These are phyloP conservation scores for Drosophila punjabiensis DNA, from an alignment of 1,140 invertebrate species.

Conservation along the genomic window DNA sequence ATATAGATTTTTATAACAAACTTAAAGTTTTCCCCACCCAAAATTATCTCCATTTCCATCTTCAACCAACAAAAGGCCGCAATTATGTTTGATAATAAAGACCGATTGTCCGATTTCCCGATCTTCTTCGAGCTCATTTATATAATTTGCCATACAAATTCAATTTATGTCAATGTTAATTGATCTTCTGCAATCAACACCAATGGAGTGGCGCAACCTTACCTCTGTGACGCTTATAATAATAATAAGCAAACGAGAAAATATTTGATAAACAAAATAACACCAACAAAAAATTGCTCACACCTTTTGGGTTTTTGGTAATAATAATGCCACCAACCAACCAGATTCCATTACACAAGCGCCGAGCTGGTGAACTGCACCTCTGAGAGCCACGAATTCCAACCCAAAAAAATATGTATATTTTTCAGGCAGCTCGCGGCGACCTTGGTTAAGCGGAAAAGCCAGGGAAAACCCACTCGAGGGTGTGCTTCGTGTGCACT, in stretches of 20 bases:
- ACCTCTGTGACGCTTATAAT: not conserved
- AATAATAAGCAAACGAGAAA: slow-evolving; percentile 4
- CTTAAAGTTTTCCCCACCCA: not conserved
- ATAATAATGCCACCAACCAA: not conserved
- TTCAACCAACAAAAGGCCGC: not conserved
- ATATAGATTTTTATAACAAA: not conserved
- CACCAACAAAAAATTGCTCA: not conserved
- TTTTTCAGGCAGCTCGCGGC: not conserved
- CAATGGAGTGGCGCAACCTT: not conserved
- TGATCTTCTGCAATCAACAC: slow-evolving; percentile 14
- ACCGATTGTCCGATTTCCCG: not conserved
- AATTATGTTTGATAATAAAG: not conserved
- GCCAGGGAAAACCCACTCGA: not conserved
- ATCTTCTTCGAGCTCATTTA: slow-evolving; percentile 5
- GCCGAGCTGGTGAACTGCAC: not conserved
- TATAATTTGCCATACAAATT: slow-evolving; percentile 13
- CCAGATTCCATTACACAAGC: slow-evolving; percentile 4
- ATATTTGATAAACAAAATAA: slow-evolving; percentile 9
- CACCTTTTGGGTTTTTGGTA: slow-evolving; percentile 4
- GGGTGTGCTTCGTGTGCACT: slow-evolving; percentile 30
- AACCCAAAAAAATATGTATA: not conserved
- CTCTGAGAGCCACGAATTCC: not conserved
- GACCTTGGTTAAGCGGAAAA: slow-evolving; percentile 6
- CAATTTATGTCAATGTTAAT: slow-evolving; percentile 17
- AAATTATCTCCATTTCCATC: not conserved